Evolutionary conservation across 2,888 invertebrate genomes (phyloP).

Genomic region (Cryptus viduatorius): DNA sequence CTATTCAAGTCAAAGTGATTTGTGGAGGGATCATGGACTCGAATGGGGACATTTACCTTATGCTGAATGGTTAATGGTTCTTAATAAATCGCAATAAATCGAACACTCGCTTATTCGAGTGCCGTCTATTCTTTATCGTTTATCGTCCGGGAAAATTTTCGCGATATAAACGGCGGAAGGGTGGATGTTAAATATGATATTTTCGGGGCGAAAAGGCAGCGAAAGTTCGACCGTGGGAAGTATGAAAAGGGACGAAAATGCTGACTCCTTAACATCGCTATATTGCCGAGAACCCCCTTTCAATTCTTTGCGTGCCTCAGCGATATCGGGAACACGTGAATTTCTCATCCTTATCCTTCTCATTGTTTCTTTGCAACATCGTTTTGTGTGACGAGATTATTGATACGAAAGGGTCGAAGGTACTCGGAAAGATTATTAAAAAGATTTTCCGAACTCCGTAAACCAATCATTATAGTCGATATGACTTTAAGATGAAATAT

Average conservation of each 20-base stretch:
- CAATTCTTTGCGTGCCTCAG: constrained; percentile 45
- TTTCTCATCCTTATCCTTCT: not conserved
- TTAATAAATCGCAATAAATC: not conserved
- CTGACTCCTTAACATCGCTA: constrained; percentile 40
- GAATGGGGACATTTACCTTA: too few relatives aligned
- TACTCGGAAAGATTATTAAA: too few relatives aligned
- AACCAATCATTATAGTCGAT: too few relatives aligned
- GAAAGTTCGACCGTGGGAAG: constrained; percentile 21
- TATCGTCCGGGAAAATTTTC: not conserved
- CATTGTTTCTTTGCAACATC: not conserved
- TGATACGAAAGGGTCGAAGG: too few relatives aligned
- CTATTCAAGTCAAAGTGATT: too few relatives aligned
- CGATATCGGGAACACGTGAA: constrained; percentile 36
- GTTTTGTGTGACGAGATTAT: too few relatives aligned
- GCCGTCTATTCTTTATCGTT: not conserved
- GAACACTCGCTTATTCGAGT: not conserved
- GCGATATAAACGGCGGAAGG: constrained; percentile 8
- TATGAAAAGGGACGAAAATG: constrained; percentile 38
- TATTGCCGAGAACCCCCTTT: constrained; percentile 2
- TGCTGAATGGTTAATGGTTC: not conserved
- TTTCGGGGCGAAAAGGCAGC: not conserved
- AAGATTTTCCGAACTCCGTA: too few relatives aligned
- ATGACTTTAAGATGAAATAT: too few relatives aligned
- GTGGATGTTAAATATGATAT: constrained; percentile 13
- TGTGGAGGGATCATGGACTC: too few relatives aligned